These are phyloP conservation scores for Microplitis mediator DNA, from an alignment of 1,140 invertebrate genomes.

Conservation along the genomic window DNA sequence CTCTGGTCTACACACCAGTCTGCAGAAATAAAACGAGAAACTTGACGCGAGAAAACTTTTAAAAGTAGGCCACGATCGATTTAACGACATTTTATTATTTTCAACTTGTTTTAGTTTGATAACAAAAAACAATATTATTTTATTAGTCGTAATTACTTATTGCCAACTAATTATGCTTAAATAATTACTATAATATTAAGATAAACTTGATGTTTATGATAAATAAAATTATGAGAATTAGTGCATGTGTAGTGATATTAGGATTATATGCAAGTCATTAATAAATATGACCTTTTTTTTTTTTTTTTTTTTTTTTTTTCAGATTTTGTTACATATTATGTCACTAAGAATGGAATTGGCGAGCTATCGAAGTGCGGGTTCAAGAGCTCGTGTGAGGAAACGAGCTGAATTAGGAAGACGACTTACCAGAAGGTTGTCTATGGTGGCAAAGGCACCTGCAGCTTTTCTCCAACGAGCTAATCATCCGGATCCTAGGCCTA, in stretches of 20 bases:
- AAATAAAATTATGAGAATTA: too few relatives aligned
- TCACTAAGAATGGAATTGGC: conserved; percentile 52
- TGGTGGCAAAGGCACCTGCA: conserved; percentile 62
- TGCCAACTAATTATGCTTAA: too few relatives aligned
- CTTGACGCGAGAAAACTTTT: background rate
- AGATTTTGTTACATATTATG: conserved; percentile 10
- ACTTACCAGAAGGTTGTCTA: conserved; percentile 61
- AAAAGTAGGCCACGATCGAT: conserved; percentile 18
- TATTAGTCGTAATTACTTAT: too few relatives aligned
- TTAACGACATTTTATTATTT: background rate
- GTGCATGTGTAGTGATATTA: too few relatives aligned
- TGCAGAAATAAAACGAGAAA: conserved; percentile 2
- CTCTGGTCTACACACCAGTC: background rate
- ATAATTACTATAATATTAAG: too few relatives aligned
- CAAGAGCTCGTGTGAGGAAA: conserved; percentile 47
- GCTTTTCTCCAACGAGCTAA: conserved; percentile 54
- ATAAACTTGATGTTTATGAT: too few relatives aligned
- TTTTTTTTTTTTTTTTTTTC: too few relatives aligned
- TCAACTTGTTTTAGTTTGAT: background rate
- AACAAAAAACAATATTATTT: too few relatives aligned
- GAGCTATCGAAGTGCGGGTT: conserved; percentile 49
- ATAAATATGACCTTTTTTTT: too few relatives aligned
- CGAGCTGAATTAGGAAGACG: conserved; percentile 57
- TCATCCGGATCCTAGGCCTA: conserved; percentile 45
- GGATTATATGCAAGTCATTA: too few relatives aligned